Evolutionary conservation across 2,797 vertebrate species (phyloP).

Genomic region (Holocentrus rufus): DNA sequence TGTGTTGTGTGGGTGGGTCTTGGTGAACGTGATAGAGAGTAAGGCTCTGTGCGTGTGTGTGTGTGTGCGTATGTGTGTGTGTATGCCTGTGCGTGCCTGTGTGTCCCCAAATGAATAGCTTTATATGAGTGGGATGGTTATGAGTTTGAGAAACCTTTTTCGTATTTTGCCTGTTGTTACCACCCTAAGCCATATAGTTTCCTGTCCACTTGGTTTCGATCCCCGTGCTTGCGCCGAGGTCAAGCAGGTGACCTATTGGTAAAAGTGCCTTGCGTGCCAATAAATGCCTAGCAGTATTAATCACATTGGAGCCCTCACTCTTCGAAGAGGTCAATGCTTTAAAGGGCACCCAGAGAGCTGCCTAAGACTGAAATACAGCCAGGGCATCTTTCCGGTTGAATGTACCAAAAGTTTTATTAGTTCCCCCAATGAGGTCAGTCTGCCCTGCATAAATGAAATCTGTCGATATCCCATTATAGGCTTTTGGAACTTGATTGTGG

Average conservation of each 20-base stretch:
- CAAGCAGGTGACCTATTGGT: conserved; percentile 82
- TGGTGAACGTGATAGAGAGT: conserved; percentile 74
- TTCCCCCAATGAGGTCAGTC: conserved; percentile 74
- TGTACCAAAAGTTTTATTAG: conserved; percentile 80
- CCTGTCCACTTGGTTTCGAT: conserved; percentile 75
- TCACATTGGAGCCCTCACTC: conserved; percentile 77
- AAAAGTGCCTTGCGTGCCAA: conserved; percentile 80
- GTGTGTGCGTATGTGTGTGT: conserved; percentile 45
- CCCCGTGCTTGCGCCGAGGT: conserved; percentile 62
- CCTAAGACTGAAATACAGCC: conserved; percentile 75
- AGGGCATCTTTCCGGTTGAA: conserved; percentile 75
- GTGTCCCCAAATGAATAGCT: conserved; percentile 45
- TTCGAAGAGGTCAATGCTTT: conserved; percentile 77
- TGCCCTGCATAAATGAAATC: conserved; percentile 76
- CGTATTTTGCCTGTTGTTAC: conserved; percentile 65
- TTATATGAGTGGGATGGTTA: conserved; percentile 64
- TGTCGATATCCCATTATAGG: conserved; percentile 80
- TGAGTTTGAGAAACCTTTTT: conserved; percentile 57
- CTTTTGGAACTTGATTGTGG: conserved; percentile 74
- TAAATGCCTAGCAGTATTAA: conserved; percentile 81
- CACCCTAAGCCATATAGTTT: conserved; percentile 67
- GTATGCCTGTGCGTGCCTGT: conserved; percentile 8
- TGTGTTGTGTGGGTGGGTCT: conserved; percentile 76
- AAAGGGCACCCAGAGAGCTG: conserved; percentile 78
- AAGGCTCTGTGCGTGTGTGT: conserved; percentile 42